phyloP scores from a whole-genome alignment of 1,140 invertebrate genomes.

The Aphaenogaster rudis region DNA sequence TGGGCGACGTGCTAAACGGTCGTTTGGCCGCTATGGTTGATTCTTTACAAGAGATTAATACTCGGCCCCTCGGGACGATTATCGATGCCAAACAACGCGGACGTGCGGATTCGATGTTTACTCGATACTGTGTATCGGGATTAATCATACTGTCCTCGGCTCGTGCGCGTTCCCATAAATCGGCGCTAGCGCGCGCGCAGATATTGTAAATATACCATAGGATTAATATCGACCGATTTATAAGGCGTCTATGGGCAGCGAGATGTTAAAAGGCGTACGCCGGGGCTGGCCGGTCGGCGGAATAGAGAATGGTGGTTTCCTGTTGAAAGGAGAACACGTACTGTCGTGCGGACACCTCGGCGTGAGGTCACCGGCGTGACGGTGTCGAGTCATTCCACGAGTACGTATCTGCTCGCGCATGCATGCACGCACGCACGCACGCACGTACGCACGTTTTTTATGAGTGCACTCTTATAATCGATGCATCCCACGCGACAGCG shows the following conservation, averaged over 20 bases:
- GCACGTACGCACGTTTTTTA: slow-evolving; percentile 14
- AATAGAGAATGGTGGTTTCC: slow-evolving; percentile 77
- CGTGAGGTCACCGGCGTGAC: slow-evolving; percentile 68
- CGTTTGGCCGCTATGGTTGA: slow-evolving; percentile 1
- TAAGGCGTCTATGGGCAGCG: slow-evolving; percentile 7
- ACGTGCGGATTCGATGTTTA: slow-evolving; percentile 4
- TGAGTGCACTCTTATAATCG: slow-evolving; percentile 19
- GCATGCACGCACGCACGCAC: slow-evolving; percentile 22
- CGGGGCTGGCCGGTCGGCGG: slow-evolving; percentile 64
- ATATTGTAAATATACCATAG: slow-evolving; percentile 41
- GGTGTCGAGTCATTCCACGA: slow-evolving; percentile 67
- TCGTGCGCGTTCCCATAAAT: slow-evolving; percentile 65
- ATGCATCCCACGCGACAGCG: slow-evolving; percentile 21
- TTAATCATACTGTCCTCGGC: slow-evolving; percentile 64
- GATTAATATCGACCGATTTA: slow-evolving; percentile 66
- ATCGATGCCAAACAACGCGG: slow-evolving; percentile 14
- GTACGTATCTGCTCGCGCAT: slow-evolving; percentile 21
- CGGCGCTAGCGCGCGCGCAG: slow-evolving; percentile 13
- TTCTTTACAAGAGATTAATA: slow-evolving; percentile 54
- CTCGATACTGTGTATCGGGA: slow-evolving; percentile 11
- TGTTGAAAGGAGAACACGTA: slow-evolving; percentile 80
- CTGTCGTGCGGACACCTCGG: slow-evolving; percentile 67
- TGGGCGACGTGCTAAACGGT: background rate
- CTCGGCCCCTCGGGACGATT: slow-evolving; percentile 19
- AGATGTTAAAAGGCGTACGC: slow-evolving; percentile 42